Base-by-base conservation (phyloP, 2,888 invertebrate genomes). In the Oscheius sp. region DNA sequence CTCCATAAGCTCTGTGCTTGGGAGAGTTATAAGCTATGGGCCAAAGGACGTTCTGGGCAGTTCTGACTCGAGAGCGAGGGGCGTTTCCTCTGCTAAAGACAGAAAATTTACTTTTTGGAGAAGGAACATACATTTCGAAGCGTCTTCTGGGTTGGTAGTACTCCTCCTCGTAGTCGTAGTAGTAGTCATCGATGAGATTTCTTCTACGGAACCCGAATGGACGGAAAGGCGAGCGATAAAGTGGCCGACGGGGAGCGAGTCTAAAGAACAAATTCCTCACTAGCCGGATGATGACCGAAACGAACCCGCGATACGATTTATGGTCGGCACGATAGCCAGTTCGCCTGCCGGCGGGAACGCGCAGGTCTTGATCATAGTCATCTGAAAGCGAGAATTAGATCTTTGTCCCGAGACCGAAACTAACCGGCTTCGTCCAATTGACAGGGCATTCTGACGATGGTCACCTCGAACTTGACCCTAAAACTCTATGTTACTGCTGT, bases 391-490 rank as follows among this genome's bases (percentile, higher is more conserved):
- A 35, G 50, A 53, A 48, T 42, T 42, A 7, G 37, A 48, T 50
- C 29, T 60, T 48, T 68, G 70, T 21, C 53, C 53, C n/a, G 11
- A 7, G 29, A 11, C 4, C 29, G 3, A 11, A 53, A 21, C 53
- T n/a, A 35, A 60, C 60, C 60, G 60, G 35, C 33, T 29, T 48
- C 63, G n/a, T 63, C 48, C 63, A 63, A 50, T 32, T 63, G 63
- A 50, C 84, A 84, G 0, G 77, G 75, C 78, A 86, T 76, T 9
- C 86, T 83, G 58, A 79, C 84, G 7, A 86, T 76, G 47, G 79
- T 77, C 47, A 85, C 77, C 37, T 85, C 78, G 73, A 85, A 86
- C 75, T 82, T 80, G 35, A 85, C 83, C 62, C 86, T 86, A 74
- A 74, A 73, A 58, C 9, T 68, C 70, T 60, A 33, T 4, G 7